Conservation (phyloP, 1,140 invertebrate genomes). For the Reticulitermes speratus region DNA sequence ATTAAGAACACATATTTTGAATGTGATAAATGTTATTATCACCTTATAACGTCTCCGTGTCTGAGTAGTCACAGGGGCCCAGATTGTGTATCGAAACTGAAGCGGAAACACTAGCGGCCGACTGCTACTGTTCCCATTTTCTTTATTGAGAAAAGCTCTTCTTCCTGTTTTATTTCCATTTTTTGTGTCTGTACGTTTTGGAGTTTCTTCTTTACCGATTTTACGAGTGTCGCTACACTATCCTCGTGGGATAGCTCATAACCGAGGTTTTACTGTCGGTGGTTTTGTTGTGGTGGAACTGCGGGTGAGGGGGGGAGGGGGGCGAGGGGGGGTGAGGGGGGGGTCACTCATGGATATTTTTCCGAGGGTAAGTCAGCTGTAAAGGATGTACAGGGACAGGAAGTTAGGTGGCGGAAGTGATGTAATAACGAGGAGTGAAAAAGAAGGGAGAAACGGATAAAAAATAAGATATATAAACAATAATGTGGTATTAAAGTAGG, state of each 20-base stretch:
- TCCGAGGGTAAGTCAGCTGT: not conserved
- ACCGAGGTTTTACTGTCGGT: not conserved
- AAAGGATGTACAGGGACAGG: not conserved
- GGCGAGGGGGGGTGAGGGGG: too few relatives aligned
- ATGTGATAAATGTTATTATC: too few relatives aligned
- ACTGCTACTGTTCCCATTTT: not conserved
- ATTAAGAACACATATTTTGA: too few relatives aligned
- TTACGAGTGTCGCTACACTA: not conserved
- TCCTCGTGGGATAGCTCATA: not conserved
- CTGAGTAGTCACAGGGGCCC: too few relatives aligned
- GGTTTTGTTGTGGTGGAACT: not conserved
- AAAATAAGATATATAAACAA: conserved; percentile 19
- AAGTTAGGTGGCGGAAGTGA: not conserved
- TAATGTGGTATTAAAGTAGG: not conserved
- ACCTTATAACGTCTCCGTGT: too few relatives aligned
- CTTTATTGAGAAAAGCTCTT: not conserved
- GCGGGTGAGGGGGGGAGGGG: not conserved
- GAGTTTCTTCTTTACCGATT: conserved; percentile 15
- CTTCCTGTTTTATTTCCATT: not conserved
- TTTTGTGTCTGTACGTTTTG: not conserved
- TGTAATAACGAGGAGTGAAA: conserved; percentile 18
- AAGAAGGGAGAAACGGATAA: not conserved
- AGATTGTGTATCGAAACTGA: not conserved
- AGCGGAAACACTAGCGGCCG: not conserved
- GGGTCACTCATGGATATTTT: not conserved